Conservation (phyloP, 2,888 invertebrate species). For the Anorthoa munda region DNA sequence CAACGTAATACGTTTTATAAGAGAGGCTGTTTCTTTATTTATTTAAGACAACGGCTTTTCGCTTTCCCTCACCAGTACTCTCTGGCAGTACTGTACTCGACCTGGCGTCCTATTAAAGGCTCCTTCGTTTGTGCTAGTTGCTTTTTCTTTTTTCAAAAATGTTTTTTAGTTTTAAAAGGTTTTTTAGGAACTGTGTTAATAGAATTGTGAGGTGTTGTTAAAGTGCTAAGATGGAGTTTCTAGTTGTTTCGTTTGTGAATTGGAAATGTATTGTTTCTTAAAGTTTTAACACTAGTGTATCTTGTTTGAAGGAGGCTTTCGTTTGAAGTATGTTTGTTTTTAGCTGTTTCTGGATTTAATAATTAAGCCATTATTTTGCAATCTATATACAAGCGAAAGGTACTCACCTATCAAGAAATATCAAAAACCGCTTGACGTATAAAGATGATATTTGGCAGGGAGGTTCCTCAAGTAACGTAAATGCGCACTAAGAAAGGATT, state of each 20-base stretch:
- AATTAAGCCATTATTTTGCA: too few species aligned
- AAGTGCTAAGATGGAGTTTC: constrained; percentile 10
- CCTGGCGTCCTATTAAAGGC: constrained; percentile 49
- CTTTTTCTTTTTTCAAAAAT: constrained; percentile 28
- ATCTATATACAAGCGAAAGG: too few species aligned
- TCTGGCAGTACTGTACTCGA: constrained; percentile 23
- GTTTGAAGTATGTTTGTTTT: neutral
- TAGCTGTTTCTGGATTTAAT: neutral
- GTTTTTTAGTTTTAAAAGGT: constrained; percentile 25
- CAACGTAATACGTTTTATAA: constrained; percentile 38
- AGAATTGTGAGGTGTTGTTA: constrained; percentile 10
- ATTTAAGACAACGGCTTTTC: constrained; percentile 55
- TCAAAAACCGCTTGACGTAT: too few species aligned
- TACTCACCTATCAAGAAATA: too few species aligned
- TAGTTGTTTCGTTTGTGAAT: neutral
- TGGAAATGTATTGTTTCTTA: neutral
- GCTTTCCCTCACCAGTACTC: constrained; percentile 17
- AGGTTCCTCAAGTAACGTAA: too few species aligned
- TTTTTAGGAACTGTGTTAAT: constrained; percentile 22
- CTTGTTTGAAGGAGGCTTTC: neutral
- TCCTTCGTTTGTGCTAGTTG: constrained; percentile 29
- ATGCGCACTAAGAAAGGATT: too few species aligned
- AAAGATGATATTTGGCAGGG: too few species aligned
- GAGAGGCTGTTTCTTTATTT: constrained; percentile 42
- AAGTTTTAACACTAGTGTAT: neutral